Percentiles rank a stretch among this genome's conserved stretches.
Conservation (phyloP, 2,888 invertebrate genomes). For the Cantharis nigra region DNA sequence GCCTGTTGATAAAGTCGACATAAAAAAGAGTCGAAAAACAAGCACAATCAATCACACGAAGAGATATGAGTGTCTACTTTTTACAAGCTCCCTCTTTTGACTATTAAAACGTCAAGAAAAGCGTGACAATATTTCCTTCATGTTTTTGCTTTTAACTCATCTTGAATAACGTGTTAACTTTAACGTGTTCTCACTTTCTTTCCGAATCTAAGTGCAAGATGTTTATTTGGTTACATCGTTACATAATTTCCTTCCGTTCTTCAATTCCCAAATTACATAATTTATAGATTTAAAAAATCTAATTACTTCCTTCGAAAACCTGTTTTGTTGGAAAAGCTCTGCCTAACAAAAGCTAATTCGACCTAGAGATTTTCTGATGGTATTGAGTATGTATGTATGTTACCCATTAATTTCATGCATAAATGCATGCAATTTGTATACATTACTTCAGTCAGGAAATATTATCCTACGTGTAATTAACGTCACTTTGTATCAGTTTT, state of each 20-base stretch:
- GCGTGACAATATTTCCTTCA: constrained; percentile 40
- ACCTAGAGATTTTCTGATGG: constrained; percentile 33
- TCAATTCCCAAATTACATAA: not conserved
- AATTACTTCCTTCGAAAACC: not conserved
- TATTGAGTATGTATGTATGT: constrained; percentile 32
- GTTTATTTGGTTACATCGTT: not conserved
- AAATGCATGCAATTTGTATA: constrained; percentile 44
- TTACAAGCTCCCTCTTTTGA: constrained; percentile 22
- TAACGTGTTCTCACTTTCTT: constrained; percentile 7
- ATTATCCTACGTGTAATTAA: constrained; percentile 21
- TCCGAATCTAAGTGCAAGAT: not conserved
- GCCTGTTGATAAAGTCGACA: constrained; percentile 1
- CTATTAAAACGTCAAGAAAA: constrained; percentile 35
- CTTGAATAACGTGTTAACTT: constrained; percentile 33
- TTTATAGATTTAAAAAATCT: not conserved
- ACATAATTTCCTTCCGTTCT: not conserved
- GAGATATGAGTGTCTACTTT: constrained; percentile 27
- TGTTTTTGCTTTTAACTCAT: constrained; percentile 29
- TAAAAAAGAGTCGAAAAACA: constrained; percentile 13
- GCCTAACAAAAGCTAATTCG: constrained; percentile 29
- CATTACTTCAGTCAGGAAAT: constrained; percentile 34
- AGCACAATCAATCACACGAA: constrained; percentile 26
- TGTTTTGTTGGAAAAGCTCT: constrained; percentile 5
- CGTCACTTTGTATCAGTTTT: constrained; percentile 23
- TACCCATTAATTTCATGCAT: constrained; percentile 43